Percentiles rank a stretch among this genome's conserved stretches.
Evolutionary conservation across 1,140 invertebrate genomes (phyloP).

Genomic region (Fopius arisanus): DNA sequence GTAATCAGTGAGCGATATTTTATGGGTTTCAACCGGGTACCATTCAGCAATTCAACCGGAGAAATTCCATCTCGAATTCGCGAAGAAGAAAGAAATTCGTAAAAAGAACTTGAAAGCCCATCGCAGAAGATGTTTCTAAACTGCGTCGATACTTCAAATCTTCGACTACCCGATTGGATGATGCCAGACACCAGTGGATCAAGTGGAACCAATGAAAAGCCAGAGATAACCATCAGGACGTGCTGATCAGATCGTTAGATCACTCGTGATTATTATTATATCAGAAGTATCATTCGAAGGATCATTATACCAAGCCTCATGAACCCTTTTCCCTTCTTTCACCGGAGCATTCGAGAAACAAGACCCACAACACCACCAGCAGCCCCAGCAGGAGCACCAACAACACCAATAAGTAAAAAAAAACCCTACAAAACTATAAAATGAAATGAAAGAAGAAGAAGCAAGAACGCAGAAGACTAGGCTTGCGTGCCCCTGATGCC

Average conservation of each 20-base stretch:
- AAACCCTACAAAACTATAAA: constrained; percentile 5
- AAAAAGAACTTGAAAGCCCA: constrained; percentile 1
- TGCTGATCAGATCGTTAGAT: constrained; percentile 20
- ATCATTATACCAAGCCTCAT: constrained; percentile 20
- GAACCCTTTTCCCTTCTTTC: background rate
- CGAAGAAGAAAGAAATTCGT: background rate
- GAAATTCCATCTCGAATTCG: background rate
- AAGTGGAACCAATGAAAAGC: too few relatives aligned
- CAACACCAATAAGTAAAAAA: background rate
- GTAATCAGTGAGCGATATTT: constrained; percentile 46
- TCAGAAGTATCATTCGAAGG: constrained; percentile 14
- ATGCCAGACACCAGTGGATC: too few relatives aligned
- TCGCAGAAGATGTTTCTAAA: too few relatives aligned
- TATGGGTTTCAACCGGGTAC: constrained; percentile 36
- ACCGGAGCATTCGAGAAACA: background rate
- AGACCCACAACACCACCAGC: background rate
- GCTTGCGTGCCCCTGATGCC: constrained; percentile 42
- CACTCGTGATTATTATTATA: constrained; percentile 23
- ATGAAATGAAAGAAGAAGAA: constrained; percentile 12
- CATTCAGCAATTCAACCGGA: background rate
- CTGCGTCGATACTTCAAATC: too few relatives aligned
- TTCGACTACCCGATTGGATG: too few relatives aligned
- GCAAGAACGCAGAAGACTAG: constrained; percentile 27
- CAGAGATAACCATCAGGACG: constrained; percentile 8
- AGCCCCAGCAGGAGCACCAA: background rate